Evolutionary conservation across 2,888 invertebrate genomes (phyloP), one percentile per base, ranked within the genome.

Genomic region (Chymomyza fuscimana): DNA sequence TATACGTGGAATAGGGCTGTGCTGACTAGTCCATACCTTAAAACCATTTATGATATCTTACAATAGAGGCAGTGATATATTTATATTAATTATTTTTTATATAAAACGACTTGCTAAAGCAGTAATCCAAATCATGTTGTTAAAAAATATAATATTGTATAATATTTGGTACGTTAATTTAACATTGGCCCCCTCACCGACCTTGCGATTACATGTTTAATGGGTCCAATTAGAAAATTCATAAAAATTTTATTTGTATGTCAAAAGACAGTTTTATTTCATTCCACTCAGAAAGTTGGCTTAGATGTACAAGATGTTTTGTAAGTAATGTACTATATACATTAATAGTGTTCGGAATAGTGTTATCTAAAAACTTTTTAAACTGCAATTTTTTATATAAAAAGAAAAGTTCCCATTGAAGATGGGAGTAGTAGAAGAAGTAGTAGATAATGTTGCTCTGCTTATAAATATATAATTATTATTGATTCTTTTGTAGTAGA

Each of bases 261-360:
- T 59, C 62, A 65, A 68, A 76, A 67, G 76, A 75, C 67, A 76
- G 72, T 75, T 76, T 69, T 67, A 67, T 76, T 76, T 76, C 76
- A 74, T 76, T 68, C 72, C 63, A n/a, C 54, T 54, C 2, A 54
- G 16, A n/a, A n/a, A 54, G 19, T 22, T 22, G 19, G 22, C 16
- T 54, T 54, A 10, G 16, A 54, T 22, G 22, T 54, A 54, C 16
- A 54, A 19, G 22, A n/a, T 54, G 16, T 12, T 54, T 54, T 5
- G 54, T 54, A 54, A 12, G 12, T 46, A 46, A 46, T 46, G 40
- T 46, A 46, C 12, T 46, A 46, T 46, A 46, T 46, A 46, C 40
- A 46, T 46, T 46, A 5, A 46, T 46, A 46, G 40, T 12, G 12
- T 46, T 46, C 40, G 40, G 40, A 46, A 46, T 46, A 46, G 40